A percentile compares a stretch with the other conserved stretches of the same genome.
phyloP scores from a whole-genome alignment of 2,888 invertebrate genomes.

The Nowickia ferox region DNA sequence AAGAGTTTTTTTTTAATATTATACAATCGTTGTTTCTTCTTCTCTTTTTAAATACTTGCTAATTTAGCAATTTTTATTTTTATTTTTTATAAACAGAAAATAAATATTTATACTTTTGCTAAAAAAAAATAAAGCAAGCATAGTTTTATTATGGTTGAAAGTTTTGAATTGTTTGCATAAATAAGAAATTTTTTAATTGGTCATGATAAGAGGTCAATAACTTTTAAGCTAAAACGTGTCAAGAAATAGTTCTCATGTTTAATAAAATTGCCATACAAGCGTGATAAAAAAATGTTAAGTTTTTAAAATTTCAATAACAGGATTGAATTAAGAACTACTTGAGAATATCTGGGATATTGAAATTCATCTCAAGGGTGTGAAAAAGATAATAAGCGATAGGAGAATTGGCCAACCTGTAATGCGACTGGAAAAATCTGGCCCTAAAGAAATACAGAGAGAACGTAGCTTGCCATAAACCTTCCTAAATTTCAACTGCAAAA shows the following conservation, averaged over 20 bases:
- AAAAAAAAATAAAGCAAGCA: not conserved
- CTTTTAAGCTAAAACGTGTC: not conserved
- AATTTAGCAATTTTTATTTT: conserved; percentile 14
- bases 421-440: no score
- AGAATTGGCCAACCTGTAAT: no score
- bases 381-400: no score
- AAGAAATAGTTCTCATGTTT: not conserved
- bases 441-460: no score
- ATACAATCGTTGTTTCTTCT: not conserved
- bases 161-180: conserved; percentile 1
- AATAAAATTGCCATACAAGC: no score
- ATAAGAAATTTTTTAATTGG: not conserved
- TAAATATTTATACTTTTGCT: conserved; percentile 31
- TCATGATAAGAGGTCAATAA: conserved; percentile 9
- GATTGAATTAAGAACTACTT: no score
- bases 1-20: conserved; percentile 31
- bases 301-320: no score
- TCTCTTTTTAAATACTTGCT: conserved; percentile 27
- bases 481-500: no score
- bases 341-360: no score
- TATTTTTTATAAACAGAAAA: not conserved
- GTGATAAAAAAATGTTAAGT: no score
- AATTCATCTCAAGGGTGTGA: no score
- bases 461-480: no score
- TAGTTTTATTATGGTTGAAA: not conserved